Percentiles rank a stretch among this genome's conserved stretches.
Conservation (phyloP, 2,888 invertebrate genomes). For the Amblyteles armatorius region DNA sequence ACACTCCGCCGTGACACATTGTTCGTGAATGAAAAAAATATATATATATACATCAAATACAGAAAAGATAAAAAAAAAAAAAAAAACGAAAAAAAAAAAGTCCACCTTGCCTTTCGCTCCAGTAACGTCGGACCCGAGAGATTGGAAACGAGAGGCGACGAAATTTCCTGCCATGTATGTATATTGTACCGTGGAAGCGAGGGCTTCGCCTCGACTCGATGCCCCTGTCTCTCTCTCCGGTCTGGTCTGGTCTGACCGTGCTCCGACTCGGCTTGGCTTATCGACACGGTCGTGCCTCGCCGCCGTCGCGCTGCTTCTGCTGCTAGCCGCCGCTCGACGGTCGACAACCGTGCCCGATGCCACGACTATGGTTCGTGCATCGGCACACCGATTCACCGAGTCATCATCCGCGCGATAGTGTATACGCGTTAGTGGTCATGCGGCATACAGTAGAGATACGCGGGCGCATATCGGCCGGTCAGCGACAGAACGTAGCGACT, state of each 20-base stretch:
- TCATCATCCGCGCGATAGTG: constrained; percentile 60
- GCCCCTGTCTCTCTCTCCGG: constrained; percentile 7
- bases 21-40: constrained; percentile 26
- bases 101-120: neutral
- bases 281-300: constrained; percentile 65
- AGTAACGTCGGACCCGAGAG: neutral
- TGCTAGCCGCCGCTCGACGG: constrained; percentile 45
- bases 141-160: constrained; percentile 74
- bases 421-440: constrained; percentile 24
- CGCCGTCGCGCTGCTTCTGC: constrained; percentile 19
- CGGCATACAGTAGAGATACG: constrained; percentile 18
- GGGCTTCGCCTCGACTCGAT: constrained; percentile 23
- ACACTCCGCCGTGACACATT: neutral
- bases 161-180: constrained; percentile 74
- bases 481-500: neutral
- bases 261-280: constrained; percentile 70
- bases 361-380: constrained; percentile 63
- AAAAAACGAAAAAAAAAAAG: constrained; percentile 12
- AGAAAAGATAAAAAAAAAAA: neutral
- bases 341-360: constrained; percentile 66
- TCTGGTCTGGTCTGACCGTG: constrained; percentile 42
- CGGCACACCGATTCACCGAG: constrained; percentile 62
- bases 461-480: constrained; percentile 20
- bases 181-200: neutral
- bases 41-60: constrained; percentile 7